Evolutionary conservation across 2,113 vertebrate genomes (phyloP).

Genomic region (Indri indri): DNA sequence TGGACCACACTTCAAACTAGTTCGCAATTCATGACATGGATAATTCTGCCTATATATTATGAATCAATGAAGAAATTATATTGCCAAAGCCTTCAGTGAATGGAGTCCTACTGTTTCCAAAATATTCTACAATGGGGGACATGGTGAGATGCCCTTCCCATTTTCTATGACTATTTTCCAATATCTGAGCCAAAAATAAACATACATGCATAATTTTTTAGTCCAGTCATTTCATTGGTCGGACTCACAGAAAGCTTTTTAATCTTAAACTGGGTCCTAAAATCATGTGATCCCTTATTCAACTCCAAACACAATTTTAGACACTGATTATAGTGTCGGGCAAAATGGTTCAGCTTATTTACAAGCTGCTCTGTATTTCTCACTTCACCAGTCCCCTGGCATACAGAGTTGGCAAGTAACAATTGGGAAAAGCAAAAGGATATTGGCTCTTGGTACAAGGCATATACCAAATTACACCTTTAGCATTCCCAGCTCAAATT

Average conservation of each 20-base stretch:
- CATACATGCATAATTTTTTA: not conserved
- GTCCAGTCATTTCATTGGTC: not conserved
- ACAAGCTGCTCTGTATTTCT: conserved; percentile 34
- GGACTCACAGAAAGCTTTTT: conserved; percentile 20
- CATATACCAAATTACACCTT: conserved; percentile 43
- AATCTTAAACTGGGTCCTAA: conserved; percentile 39
- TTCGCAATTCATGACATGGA: conserved; percentile 23
- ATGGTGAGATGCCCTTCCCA: not conserved
- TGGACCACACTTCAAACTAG: conserved; percentile 61
- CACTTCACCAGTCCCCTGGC: conserved; percentile 38
- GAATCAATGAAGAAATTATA: conserved; percentile 38
- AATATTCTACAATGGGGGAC: conserved; percentile 43
- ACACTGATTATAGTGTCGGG: not conserved
- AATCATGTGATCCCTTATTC: not conserved
- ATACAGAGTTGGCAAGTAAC: conserved; percentile 31
- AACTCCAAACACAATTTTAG: conserved; percentile 57
- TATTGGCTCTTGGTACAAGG: conserved; percentile 67
- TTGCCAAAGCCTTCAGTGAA: conserved; percentile 29
- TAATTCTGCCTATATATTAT: conserved; percentile 46
- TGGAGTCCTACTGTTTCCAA: conserved; percentile 18
- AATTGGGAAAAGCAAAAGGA: conserved; percentile 67
- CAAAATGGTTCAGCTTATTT: conserved; percentile 51
- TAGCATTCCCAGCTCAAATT: conserved; percentile 59
- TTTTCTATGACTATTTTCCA: conserved; percentile 3
- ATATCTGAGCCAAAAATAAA: conserved; percentile 46